phyloP scores from a whole-genome alignment of 1,140 invertebrate species.

The Hyphantria cunea region DNA sequence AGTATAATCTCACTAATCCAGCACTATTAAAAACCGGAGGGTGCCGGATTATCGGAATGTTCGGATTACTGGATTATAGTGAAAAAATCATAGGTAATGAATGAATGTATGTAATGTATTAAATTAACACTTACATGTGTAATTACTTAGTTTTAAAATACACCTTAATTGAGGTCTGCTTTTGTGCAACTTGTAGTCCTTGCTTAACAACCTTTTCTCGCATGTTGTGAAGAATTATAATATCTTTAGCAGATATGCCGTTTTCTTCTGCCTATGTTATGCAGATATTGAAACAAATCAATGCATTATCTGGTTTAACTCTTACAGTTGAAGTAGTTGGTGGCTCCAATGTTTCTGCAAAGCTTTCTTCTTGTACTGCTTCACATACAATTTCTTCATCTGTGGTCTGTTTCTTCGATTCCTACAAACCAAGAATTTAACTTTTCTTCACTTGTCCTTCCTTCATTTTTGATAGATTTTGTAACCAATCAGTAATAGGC shows the following conservation, averaged over 20 bases:
- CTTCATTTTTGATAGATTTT: too few relatives aligned
- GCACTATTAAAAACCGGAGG: too few relatives aligned
- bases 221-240: constrained; percentile 50
- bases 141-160: constrained; percentile 42
- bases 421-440: constrained; percentile 43
- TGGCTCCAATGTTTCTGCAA: too few relatives aligned
- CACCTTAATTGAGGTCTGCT: constrained; percentile 43
- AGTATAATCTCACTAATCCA: too few relatives aligned
- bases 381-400: constrained; percentile 46
- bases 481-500: too few relatives aligned
- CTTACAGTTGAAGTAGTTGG: constrained; percentile 44
- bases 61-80: constrained; percentile 35
- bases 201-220: constrained; percentile 47
- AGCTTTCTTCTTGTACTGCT: too few relatives aligned
- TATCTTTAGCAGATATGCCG: too few relatives aligned
- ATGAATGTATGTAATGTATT: constrained; percentile 32
- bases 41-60: constrained; percentile 34
- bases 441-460: too few relatives aligned
- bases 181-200: constrained; percentile 39
- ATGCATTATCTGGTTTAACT: constrained; percentile 48
- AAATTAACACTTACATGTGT: constrained; percentile 11
- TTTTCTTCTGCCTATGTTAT: constrained; percentile 54
- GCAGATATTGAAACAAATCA: constrained; percentile 51
- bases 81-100: constrained; percentile 19
- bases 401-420: constrained; percentile 38